Evolutionary conservation across 2,888 invertebrate genomes (phyloP).

Genomic region (Lasioglossum calceatum): DNA sequence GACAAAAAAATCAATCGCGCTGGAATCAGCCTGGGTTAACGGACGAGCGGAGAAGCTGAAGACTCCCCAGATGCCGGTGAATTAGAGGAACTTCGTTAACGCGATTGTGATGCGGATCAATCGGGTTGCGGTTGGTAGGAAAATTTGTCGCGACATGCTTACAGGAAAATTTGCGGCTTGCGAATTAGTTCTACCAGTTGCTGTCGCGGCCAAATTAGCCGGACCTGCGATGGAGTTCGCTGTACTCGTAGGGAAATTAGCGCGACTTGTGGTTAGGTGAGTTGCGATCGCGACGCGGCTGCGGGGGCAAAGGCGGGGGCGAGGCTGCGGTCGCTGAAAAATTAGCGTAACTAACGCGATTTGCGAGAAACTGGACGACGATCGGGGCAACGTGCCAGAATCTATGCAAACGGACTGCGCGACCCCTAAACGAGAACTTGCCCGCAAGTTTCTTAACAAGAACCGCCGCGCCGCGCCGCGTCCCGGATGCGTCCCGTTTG

Average conservation of each 20-base stretch:
- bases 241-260: constrained; percentile 46
- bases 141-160: constrained; percentile 43
- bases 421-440: not conserved
- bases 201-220: constrained; percentile 29
- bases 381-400: constrained; percentile 4
- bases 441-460: constrained; percentile 6
- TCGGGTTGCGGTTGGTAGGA: constrained; percentile 23
- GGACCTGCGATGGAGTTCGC: constrained; percentile 37
- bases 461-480: not conserved
- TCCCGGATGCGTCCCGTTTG: not conserved
- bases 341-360: constrained; percentile 34
- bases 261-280: constrained; percentile 36
- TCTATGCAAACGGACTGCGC: not conserved
- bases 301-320: not conserved
- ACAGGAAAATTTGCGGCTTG: constrained; percentile 48
- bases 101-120: constrained; percentile 22
- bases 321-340: constrained; percentile 36
- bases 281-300: constrained; percentile 26
- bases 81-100: constrained; percentile 7
- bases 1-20: not conserved
- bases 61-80: not conserved
- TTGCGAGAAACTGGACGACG: constrained; percentile 2
- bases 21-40: not conserved
- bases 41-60: not conserved
- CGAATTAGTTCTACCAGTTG: constrained; percentile 42